These are phyloP conservation scores for Meriones psammophilus DNA, from an alignment of 2,797 vertebrate species.

Conservation along the genomic window DNA sequence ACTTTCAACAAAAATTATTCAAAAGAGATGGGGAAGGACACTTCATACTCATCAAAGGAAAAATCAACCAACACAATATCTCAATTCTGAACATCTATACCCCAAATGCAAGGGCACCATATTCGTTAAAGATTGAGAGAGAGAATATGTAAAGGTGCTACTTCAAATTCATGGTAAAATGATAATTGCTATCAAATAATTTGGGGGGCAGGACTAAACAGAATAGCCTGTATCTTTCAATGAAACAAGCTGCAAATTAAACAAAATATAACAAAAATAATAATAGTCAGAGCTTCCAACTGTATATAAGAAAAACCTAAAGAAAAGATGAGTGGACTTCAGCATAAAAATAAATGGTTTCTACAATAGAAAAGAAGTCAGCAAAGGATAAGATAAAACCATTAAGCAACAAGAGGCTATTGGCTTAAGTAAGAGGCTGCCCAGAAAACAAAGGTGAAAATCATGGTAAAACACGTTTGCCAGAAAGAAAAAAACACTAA, in stretches of 20 bases:
- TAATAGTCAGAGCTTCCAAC: not conserved
- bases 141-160: not conserved
- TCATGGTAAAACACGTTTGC: not conserved
- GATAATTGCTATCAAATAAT: not conserved
- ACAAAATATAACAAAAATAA: conserved; percentile 45
- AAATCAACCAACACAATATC: no score
- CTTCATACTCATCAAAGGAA: no score
- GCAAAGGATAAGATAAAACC: not conserved
- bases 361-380: not conserved
- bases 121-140: no score
- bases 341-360: not conserved
- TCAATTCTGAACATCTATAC: no score
- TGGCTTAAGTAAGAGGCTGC: not conserved
- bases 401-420: not conserved
- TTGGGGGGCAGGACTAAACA: not conserved
- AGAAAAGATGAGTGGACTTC: not conserved
- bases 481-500: not conserved
- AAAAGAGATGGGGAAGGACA: no score
- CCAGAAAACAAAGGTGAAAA: conserved; percentile 1
- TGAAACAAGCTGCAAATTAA: conserved; percentile 16
- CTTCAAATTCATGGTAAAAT: conserved; percentile 28
- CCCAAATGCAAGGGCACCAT: no score
- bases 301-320: not conserved
- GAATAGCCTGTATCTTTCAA: not conserved
- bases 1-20: no score